These are phyloP conservation scores for Vimba vimba DNA, from an alignment of 2,113 vertebrate genomes.

Conservation along the genomic window DNA sequence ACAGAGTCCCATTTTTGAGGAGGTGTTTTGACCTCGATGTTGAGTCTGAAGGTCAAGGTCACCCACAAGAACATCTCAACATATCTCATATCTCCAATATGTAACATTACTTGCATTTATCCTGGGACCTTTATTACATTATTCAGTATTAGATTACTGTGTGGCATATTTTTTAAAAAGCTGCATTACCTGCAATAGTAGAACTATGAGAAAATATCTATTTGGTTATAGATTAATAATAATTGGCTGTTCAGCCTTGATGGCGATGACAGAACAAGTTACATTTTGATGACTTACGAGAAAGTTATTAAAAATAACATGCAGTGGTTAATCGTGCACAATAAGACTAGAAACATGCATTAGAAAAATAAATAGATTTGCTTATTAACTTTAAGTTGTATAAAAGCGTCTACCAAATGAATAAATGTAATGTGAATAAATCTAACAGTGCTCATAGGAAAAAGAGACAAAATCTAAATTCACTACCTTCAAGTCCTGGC, in stretches of 20 bases:
- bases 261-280: neutral
- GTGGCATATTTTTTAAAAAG: neutral
- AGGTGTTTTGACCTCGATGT: too few species aligned
- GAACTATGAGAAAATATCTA: too few species aligned
- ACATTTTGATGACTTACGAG: neutral
- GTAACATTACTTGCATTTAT: neutral
- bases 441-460: neutral
- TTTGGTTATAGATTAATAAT: too few species aligned
- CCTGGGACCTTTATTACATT: neutral
- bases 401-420: neutral
- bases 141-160: neutral
- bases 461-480: conserved; percentile 13
- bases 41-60: neutral
- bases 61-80: neutral
- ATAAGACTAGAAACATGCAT: neutral
- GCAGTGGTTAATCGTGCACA: neutral
- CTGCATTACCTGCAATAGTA: too few species aligned
- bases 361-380: neutral
- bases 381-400: neutral
- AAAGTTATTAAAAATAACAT: neutral
- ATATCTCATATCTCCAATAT: neutral
- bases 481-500: neutral
- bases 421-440: neutral
- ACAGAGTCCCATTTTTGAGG: too few species aligned
- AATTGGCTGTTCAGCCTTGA: neutral